Conservation (phyloP, 2,113 vertebrate genomes). For the Melanocharis versteri region DNA sequence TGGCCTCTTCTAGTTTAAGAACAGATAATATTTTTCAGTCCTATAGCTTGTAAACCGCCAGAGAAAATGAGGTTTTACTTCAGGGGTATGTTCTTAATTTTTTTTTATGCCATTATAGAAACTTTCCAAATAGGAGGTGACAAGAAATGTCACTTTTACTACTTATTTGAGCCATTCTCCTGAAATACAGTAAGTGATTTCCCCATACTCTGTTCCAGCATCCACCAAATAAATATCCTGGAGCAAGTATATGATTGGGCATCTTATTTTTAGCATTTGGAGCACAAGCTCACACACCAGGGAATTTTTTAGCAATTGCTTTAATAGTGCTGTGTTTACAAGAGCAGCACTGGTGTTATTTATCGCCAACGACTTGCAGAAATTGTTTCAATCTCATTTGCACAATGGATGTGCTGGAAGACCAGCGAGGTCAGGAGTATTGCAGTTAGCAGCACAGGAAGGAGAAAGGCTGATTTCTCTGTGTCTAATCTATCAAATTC, state of each 20-base stretch:
- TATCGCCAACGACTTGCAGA: conserved; percentile 35
- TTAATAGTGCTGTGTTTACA: conserved; percentile 40
- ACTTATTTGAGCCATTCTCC: neutral
- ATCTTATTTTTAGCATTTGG: conserved; percentile 33
- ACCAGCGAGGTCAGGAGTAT: conserved; percentile 2
- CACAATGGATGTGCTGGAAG: conserved; percentile 12
- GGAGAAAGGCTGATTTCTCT: neutral
- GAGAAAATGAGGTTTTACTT: conserved; percentile 13
- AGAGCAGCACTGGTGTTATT: neutral
- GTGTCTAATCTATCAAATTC: conserved; percentile 1
- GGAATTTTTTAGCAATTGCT: conserved; percentile 40
- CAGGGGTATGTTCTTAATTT: neutral
- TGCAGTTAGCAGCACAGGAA: neutral
- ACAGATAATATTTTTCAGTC: neutral
- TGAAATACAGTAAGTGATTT: conserved; percentile 27
- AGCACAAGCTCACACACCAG: neutral
- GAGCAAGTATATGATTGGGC: neutral
- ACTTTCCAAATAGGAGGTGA: neutral
- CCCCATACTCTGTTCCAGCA: neutral
- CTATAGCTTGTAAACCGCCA: neutral
- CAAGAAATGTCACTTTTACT: neutral
- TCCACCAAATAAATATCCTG: conserved; percentile 15
- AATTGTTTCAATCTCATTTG: conserved; percentile 55
- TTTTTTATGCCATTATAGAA: neutral
- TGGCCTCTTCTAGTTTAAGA: neutral